Evolutionary conservation across 2,888 invertebrate genomes (phyloP), one percentile per base, ranked within the genome.

Genomic region (Orthosia gracilis): DNA sequence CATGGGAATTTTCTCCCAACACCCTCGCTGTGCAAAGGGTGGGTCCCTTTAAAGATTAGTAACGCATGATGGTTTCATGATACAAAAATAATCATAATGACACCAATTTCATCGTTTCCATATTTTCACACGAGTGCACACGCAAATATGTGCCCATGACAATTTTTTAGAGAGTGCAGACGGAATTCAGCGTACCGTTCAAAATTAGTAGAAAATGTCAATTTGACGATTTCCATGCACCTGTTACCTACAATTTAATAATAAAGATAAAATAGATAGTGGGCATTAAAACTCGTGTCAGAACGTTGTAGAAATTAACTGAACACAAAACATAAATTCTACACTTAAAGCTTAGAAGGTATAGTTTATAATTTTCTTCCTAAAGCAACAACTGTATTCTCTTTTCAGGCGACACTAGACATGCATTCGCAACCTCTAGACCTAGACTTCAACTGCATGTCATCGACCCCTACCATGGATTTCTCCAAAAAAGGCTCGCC

Each of bases 391-490:
- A 55, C 45, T 17, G 9, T 50, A 9, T 62, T 74, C 12, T 76
- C 47, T 47, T 81, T 91, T 55, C 89, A 95, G 95, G 93, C 94
- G 58, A 89, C 94, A 65, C 85, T 96, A 71, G 96, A 96, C 87
- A 93, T 96, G 76, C 96, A 96, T 85, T 93, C 95, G 2, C 96
- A 96, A 83, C 94, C 96, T 23, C 83, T 96, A 85, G 96, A 96
- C 76, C 88, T 96, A 80, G 96, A 96, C 89, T 96, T 96, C 90
- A 96, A 95, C 89, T 96, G 96, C 81, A 95, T 96, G 76, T 90
- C 95, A 5, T 95, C 96, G 26, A 96, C 95, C 17, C 96, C 96
- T 5, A 94, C 94, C 49, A 93, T 95, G 90, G 96, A 96, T 82
- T 95, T 93, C 84, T 90, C 94, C 68, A 96, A 96, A 86, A 96